Evolutionary conservation across 2,797 vertebrate species (phyloP).

Genomic region (Arnoldichthys spilopterus): DNA sequence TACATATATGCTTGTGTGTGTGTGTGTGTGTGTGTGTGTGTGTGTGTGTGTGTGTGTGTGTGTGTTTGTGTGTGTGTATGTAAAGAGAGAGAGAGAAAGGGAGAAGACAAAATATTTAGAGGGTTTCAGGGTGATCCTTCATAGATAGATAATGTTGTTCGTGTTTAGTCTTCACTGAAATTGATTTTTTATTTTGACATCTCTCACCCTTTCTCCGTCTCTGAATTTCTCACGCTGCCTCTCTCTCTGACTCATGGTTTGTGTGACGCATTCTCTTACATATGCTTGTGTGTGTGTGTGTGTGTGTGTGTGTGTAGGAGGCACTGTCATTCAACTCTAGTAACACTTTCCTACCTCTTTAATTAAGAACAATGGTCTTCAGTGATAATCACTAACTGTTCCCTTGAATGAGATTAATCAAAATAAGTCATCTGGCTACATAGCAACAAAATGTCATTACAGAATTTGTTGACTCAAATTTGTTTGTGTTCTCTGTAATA

Average conservation of each 20-base stretch:
- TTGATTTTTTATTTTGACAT: not conserved
- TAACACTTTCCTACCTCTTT: constrained; percentile 7
- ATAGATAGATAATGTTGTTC: too few relatives aligned
- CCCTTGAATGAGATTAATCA: not conserved
- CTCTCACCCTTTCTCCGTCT: not conserved
- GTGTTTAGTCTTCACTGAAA: not conserved
- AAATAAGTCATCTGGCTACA: not conserved
- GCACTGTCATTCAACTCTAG: not conserved
- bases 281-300: constrained; percentile 25
- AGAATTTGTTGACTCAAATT: not conserved
- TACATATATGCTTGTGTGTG: too few relatives aligned
- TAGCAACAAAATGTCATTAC: not conserved
- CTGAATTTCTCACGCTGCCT: constrained; percentile 7
- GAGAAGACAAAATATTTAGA: too few relatives aligned
- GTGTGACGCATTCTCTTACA: constrained; percentile 48
- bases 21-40: not conserved
- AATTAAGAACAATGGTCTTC: constrained; percentile 6
- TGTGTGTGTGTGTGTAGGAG: constrained; percentile 9
- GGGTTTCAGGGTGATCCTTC: too few relatives aligned
- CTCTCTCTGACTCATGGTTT: constrained; percentile 47
- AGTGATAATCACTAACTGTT: not conserved
- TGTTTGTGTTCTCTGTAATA: not conserved
- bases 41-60: too few relatives aligned
- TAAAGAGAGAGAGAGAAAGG: too few relatives aligned
- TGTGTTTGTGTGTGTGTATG: too few relatives aligned